Evolutionary conservation across 2,113 vertebrate genomes (phyloP).

Genomic region (Cryptomyrus ogoouensis): DNA sequence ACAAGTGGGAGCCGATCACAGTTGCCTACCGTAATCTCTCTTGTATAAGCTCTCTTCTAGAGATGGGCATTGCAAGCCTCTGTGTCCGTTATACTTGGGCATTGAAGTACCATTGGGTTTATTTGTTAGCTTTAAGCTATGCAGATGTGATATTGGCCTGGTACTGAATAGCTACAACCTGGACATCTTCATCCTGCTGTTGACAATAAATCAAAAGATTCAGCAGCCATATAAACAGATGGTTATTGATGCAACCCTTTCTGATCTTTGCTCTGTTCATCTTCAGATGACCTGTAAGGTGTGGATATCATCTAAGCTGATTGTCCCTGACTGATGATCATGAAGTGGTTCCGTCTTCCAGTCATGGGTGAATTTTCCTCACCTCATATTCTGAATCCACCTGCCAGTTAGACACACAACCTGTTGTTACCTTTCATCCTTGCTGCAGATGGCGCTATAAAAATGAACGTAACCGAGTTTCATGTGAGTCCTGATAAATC

Average conservation of each 20-base stretch:
- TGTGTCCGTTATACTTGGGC: not conserved
- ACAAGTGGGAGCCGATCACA: slow-evolving; percentile 13
- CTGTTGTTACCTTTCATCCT: not conserved
- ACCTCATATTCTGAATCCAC: not conserved
- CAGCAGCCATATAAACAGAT: slow-evolving; percentile 40
- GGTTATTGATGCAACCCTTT: slow-evolving; percentile 14
- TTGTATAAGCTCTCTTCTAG: not conserved
- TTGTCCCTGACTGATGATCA: not conserved
- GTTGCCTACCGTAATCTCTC: not conserved
- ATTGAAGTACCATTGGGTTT: slow-evolving; percentile 36
- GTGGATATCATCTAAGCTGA: not conserved
- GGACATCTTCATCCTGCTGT: slow-evolving; percentile 45
- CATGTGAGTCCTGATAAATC: not conserved
- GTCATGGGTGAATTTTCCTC: not conserved
- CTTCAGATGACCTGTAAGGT: not conserved
- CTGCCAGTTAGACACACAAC: not conserved
- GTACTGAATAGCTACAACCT: slow-evolving; percentile 57
- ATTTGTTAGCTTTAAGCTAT: slow-evolving; percentile 49
- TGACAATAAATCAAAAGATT: slow-evolving; percentile 48
- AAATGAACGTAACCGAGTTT: not conserved
- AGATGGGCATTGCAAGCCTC: not conserved
- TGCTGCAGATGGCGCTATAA: not conserved
- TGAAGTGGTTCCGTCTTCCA: not conserved
- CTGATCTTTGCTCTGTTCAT: not conserved
- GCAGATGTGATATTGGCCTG: slow-evolving; percentile 47